These are phyloP conservation scores for Epizoanthus scotinus DNA, from an alignment of 92 coral and sea anemone species.

Conservation along the genomic window DNA sequence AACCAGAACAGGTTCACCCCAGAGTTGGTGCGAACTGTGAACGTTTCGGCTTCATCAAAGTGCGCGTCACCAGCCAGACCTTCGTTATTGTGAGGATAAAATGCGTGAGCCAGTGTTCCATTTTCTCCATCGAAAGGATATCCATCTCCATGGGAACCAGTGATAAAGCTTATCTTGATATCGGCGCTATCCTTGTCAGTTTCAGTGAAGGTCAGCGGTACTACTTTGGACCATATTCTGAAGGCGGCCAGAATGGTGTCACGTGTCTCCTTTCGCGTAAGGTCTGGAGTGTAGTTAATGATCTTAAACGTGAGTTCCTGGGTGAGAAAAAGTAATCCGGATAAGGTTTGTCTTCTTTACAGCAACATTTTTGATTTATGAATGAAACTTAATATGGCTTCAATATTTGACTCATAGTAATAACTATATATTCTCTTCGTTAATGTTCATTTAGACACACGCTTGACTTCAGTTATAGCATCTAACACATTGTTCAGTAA, in stretches of 20 bases:
- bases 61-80: conserved; percentile 89
- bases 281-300: conserved; percentile 36
- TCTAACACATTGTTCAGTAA: background rate
- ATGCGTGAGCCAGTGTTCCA: conserved; percentile 30
- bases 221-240: conserved; percentile 10
- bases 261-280: conserved; percentile 17
- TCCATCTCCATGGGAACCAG: conserved; percentile 34
- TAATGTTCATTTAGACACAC: no score
- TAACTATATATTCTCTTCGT: no score
- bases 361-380: background rate
- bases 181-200: conserved; percentile 16
- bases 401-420: no score
- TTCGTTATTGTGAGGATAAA: conserved; percentile 30
- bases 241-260: conserved; percentile 28
- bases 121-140: conserved; percentile 30
- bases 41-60: conserved; percentile 86
- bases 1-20: conserved; percentile 71
- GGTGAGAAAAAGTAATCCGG: background rate
- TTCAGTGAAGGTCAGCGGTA: conserved; percentile 32
- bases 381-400: no score
- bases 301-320: conserved; percentile 36
- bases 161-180: conserved; percentile 21
- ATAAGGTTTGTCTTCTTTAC: no score
- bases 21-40: conserved; percentile 50
- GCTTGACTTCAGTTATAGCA: no score